Evolutionary conservation across 1,140 invertebrate genomes (phyloP), one percentile per base, ranked within the genome.

Genomic region (Galendromus occidentalis): DNA sequence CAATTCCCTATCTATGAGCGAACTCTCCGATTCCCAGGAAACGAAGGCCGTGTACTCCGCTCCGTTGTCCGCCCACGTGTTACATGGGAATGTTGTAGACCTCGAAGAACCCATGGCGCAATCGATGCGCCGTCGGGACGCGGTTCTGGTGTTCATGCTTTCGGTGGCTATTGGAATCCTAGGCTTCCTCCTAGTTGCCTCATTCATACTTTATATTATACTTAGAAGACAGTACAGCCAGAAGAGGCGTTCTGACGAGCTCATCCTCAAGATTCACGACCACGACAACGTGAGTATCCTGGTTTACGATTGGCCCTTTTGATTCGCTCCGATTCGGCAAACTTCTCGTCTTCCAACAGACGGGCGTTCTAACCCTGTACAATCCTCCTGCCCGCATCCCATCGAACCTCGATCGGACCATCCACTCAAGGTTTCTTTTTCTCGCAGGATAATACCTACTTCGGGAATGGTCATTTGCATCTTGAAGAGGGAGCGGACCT

Each of bases 221-320:
- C 69, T 86, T 28, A 78, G 79, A 67, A 77, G 76, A 51, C 77
- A 79, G 55, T 77, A 82, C 44, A 72, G 76, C 39, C 79, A 77
- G 65, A 76, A 77, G 45, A 72, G 75, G 9, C 74, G 65, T 22
- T 71, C 81, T 0, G 83, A 84, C 68, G 83, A 84, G 72, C 75
- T 85, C 70, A 82, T 83, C 0, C 71, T 84, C 33, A 82, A 83
- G 71, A 81, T 81, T 33, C 82, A 83, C 0, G 77, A 83, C 22
- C 79, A 83, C 30, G 82, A 84, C 75, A 75, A 81, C 2, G 82
- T 80, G 78, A 66, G 74, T 69, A 74, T 71, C 69, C 70, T 72
- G 64, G n/a, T 17, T n/a, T n/a, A n/a, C n/a, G n/a, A n/a, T 51
- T 67, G 51, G 33, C 66, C 1, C 30, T 18, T 64, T 66, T 67